Conservation (phyloP, 1,140 invertebrate genomes). For the Marisa cornuarietis region DNA sequence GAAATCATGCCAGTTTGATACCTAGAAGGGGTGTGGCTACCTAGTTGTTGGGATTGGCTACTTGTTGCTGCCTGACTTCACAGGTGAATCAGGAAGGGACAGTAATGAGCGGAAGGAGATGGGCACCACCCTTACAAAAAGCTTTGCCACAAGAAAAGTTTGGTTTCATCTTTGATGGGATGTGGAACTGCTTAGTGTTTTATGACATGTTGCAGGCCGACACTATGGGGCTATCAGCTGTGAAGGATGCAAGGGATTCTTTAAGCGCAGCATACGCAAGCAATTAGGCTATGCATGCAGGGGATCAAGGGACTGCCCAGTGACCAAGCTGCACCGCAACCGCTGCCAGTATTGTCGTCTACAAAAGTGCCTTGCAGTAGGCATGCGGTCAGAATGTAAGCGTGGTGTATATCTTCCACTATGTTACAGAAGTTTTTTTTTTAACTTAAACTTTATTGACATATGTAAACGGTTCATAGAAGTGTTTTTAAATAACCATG, state of each 20-base stretch:
- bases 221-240: slow-evolving; percentile 95
- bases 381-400: slow-evolving; percentile 99
- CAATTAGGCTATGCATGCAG: slow-evolving; percentile 95
- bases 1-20: no score
- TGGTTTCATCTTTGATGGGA: no score
- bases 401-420: no score
- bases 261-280: slow-evolving; percentile 83
- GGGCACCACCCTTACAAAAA: neutral
- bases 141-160: neutral
- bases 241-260: slow-evolving; percentile 93
- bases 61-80: no score
- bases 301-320: slow-evolving; percentile 93
- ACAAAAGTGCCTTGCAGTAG: slow-evolving; percentile 95
- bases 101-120: no score
- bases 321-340: slow-evolving; percentile 95
- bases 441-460: no score
- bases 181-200: neutral
- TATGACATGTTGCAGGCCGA: slow-evolving; percentile 70
- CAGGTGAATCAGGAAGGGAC: no score
- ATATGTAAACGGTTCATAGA: no score
- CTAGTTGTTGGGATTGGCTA: no score
- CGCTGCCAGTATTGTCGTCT: slow-evolving; percentile 97
- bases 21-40: no score
- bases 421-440: no score
- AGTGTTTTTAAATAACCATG: no score